Evolutionary conservation across 2,797 vertebrate genomes (phyloP), one percentile per base, ranked within the genome.

Genomic region (Orestias chungarensis): DNA sequence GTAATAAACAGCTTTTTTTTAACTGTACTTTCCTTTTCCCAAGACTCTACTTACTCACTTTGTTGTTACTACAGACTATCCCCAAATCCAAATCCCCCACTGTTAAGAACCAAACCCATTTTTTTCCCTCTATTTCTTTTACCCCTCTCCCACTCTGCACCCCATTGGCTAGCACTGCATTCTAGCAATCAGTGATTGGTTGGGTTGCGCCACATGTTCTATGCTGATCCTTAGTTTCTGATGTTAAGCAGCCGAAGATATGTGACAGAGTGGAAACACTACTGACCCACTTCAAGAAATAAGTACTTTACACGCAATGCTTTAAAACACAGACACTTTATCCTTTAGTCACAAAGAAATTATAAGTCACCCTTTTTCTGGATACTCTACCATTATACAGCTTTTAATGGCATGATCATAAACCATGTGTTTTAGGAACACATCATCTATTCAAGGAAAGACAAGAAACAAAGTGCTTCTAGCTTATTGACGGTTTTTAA

Each of bases 401-500:
- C 33, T 64, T 43, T 50, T 15, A 31, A 4, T 1, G 11, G 35
- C 33, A 44, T 40, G 40, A 40, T 25, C 35, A 62, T n/a, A 62
- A 40, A 62, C 23, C 33, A 40, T 33, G 71, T 25, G 35, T 64
- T 43, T 61, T 43, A 61, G 31, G 14, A 50, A 75, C n/a, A 69
- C 4, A 31, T 27, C 47, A 20, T 49, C 29, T 9, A 54, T 17
- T n/a, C 35, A 38, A 38, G 9, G n/a, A 46, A 57, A 67, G 12
- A 55, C 12, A 67, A 52, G 31, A 11, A 74, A 54, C 33, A 20
- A 43, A 68, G 55, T 27, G 29, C 54, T 43, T 57, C 52, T 20
- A 64, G 65, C 67, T 20, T 42, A 57, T 57, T 61, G 38, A 15
- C 25, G 23, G 3, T 69, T 77, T 66, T 68, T 35, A 76, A 71